Evolutionary conservation across 1,140 invertebrate species (phyloP), one percentile per base, ranked within the genome.

Genomic region (Drosophila dunni): DNA sequence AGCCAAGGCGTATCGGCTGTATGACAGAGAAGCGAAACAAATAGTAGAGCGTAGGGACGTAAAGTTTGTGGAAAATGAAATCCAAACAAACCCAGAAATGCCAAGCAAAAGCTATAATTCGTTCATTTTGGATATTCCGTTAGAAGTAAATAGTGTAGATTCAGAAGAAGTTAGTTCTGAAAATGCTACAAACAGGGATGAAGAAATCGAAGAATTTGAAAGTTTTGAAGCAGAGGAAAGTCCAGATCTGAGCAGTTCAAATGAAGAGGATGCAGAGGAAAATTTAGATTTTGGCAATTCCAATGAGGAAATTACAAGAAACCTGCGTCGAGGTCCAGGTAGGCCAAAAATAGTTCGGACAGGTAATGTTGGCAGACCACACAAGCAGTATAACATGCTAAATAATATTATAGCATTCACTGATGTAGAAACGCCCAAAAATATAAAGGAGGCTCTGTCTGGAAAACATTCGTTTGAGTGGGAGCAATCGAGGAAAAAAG

Each of bases 1-100:
- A 7, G 45, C 44, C 7, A 64, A 64, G 17, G 62, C 50, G 2
- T 64, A 53, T 24, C 24, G 62, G 1, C 33, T 53, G 17, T 45
- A 38, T 20, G n/a, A 40, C 34, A 20, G 0, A 45, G 48, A 50
- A 33, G 17, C 36, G 5, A 38, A 17, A 11, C 13, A 29, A 40
- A 13, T 45, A 7, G 45, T 56, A 5, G 63, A 45, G 13, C 34
- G 29, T 3, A n/a, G 51, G 5, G 63, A 66, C 24, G 63, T 45
- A 8, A 46, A 38, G 11, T 66, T 56, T 57, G 29, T 36, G 13
- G 65, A 57, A 58, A 4, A 4, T 11, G 34, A 13, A 29, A 15
- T 24, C 9, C 13, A 42, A 9, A 3, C 38, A 42, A 9, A 42
- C 3, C 9, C 9, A 7, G n/a, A 9, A 9, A 42, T 11, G 24